phyloP scores from a whole-genome alignment of 2,797 vertebrate species.

The Spheniscus humboldti region DNA sequence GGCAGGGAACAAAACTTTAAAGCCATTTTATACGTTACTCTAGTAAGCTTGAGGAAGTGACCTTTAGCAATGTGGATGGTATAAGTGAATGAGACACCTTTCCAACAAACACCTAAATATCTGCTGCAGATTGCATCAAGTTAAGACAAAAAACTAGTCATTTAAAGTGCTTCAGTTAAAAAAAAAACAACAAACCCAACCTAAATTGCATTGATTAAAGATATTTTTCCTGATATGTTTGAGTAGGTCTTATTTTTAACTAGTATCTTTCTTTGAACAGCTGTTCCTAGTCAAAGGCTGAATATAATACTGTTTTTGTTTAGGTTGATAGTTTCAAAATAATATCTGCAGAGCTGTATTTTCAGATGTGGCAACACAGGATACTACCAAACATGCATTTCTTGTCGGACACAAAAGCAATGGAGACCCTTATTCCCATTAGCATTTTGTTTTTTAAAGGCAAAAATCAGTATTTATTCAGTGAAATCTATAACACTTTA shows the following conservation, averaged over 20 bases:
- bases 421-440: neutral
- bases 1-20: neutral
- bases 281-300: neutral
- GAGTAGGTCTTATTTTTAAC: neutral
- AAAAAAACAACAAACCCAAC: neutral
- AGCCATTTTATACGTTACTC: fast-evolving
- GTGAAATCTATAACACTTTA: neutral
- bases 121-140: neutral
- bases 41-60: neutral
- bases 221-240: neutral
- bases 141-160: neutral
- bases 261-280: neutral
- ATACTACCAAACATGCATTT: neutral
- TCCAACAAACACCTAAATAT: neutral
- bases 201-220: neutral
- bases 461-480: neutral
- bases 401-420: neutral
- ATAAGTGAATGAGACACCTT: neutral
- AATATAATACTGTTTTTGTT: neutral
- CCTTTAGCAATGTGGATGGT: neutral
- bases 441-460: neutral
- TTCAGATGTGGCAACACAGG: neutral
- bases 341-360: neutral
- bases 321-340: neutral
- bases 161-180: neutral